These are phyloP conservation scores for Lasioglossum vierecki DNA, from an alignment of 2,888 invertebrate species.

Conservation along the genomic window DNA sequence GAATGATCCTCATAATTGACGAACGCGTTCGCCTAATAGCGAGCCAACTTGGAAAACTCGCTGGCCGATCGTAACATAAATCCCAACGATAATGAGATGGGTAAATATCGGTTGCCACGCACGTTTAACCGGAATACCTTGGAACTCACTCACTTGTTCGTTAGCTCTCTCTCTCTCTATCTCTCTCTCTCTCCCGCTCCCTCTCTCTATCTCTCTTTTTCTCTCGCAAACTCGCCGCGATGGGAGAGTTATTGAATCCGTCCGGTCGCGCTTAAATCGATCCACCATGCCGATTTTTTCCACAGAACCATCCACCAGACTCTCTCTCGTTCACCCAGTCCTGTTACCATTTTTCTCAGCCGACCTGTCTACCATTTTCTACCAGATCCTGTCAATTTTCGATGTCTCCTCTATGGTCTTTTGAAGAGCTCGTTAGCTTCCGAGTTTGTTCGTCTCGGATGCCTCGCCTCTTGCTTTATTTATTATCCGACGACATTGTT, in stretches of 20 bases:
- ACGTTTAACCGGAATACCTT: constrained; percentile 73
- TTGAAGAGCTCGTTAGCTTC: constrained; percentile 11
- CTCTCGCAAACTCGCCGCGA: constrained; percentile 23
- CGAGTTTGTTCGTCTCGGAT: constrained; percentile 17
- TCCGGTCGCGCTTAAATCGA: constrained; percentile 67
- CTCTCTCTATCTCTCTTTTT: not conserved
- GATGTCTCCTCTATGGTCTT: constrained; percentile 8
- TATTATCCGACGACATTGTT: not conserved
- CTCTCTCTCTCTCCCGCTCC: not conserved
- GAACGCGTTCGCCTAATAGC: constrained; percentile 68
- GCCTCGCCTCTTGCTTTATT: not conserved
- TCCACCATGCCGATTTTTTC: constrained; percentile 46
- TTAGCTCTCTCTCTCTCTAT: not conserved
- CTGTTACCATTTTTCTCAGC: constrained; percentile 9
- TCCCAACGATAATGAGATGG: constrained; percentile 76
- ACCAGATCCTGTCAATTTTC: constrained; percentile 8
- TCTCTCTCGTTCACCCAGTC: not conserved
- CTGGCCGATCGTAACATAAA: constrained; percentile 74
- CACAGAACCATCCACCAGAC: not conserved
- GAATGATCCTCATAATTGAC: constrained; percentile 75
- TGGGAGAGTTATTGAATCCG: constrained; percentile 73
- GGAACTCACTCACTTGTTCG: constrained; percentile 42
- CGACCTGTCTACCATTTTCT: not conserved
- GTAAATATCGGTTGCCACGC: constrained; percentile 77
- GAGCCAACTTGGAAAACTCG: constrained; percentile 60